Evolutionary conservation across 2,797 vertebrate species (phyloP).

Genomic region (Myripristis jacobus): DNA sequence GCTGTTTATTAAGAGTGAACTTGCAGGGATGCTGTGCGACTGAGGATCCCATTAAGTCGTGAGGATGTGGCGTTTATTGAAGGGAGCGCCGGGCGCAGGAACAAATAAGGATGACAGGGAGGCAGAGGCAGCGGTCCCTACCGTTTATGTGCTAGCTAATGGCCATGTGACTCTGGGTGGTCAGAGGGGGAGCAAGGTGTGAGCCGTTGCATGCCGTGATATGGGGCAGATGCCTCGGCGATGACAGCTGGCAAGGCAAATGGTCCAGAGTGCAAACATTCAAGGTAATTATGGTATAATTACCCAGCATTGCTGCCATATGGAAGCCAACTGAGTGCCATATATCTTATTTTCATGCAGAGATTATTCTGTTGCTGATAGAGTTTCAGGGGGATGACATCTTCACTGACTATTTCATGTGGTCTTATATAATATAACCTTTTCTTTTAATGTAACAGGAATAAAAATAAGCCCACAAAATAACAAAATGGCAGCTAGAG

Average conservation of each 20-base stretch:
- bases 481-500: constrained; percentile 19
- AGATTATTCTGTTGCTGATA: constrained; percentile 47
- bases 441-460: constrained; percentile 16
- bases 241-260: constrained; percentile 81
- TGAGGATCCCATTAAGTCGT: constrained; percentile 63
- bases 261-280: constrained; percentile 80
- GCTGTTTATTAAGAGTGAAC: constrained; percentile 54
- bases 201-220: constrained; percentile 39
- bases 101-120: constrained; percentile 39
- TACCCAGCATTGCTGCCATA: constrained; percentile 78
- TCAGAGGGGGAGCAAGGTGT: constrained; percentile 59
- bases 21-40: constrained; percentile 25
- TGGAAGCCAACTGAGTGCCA: constrained; percentile 71
- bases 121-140: constrained; percentile 25
- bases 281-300: constrained; percentile 81
- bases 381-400: constrained; percentile 16
- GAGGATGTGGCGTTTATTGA: constrained; percentile 65
- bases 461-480: constrained; percentile 34
- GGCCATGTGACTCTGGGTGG: constrained; percentile 61
- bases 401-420: constrained; percentile 47
- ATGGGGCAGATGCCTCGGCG: constrained; percentile 60
- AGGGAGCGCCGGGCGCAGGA: constrained; percentile 41
- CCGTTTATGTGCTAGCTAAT: constrained; percentile 68
- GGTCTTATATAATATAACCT: constrained; percentile 10
- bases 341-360: constrained; percentile 72